phyloP scores from a whole-genome alignment of 2,888 invertebrate species.

The Lasiommata megera region DNA sequence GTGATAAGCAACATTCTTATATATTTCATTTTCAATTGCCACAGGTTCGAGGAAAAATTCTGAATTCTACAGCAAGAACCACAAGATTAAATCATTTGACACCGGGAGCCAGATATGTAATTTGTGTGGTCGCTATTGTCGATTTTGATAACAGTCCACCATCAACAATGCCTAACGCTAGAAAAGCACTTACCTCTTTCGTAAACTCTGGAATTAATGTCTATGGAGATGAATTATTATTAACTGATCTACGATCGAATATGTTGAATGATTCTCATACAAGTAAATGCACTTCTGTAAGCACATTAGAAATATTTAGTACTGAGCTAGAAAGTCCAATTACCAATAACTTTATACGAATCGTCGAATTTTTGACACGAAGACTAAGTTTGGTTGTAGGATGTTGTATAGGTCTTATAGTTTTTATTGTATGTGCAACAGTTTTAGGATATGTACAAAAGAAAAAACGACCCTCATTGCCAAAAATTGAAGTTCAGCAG shows the following conservation, averaged over 20 bases:
- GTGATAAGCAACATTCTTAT: constrained; percentile 22
- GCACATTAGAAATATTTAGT: constrained; percentile 87
- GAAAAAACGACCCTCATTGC: constrained; percentile 89
- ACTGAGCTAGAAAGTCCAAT: constrained; percentile 79
- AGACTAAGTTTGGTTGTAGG: constrained; percentile 92
- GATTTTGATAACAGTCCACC: constrained; percentile 79
- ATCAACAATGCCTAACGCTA: constrained; percentile 73
- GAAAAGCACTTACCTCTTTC: constrained; percentile 61
- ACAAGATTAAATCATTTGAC: constrained; percentile 87
- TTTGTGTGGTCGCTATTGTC: constrained; percentile 93
- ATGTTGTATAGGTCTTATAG: constrained; percentile 91
- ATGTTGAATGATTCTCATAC: constrained; percentile 86
- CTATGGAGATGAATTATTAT: constrained; percentile 83
- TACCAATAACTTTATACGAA: constrained; percentile 85
- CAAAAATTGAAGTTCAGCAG: constrained; percentile 85
- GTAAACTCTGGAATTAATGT: constrained; percentile 61
- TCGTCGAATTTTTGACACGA: constrained; percentile 89
- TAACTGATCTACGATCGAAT: constrained; percentile 58
- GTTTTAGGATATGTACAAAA: constrained; percentile 91
- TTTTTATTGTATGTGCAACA: constrained; percentile 92
- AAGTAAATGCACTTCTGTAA: constrained; percentile 89
- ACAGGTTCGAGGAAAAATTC: constrained; percentile 88
- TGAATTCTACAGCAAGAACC: constrained; percentile 87
- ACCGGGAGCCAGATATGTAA: constrained; percentile 90
- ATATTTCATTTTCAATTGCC: constrained; percentile 18